phyloP scores from a whole-genome alignment of 2,888 invertebrate species.

The Drosophila niveifrons region DNA sequence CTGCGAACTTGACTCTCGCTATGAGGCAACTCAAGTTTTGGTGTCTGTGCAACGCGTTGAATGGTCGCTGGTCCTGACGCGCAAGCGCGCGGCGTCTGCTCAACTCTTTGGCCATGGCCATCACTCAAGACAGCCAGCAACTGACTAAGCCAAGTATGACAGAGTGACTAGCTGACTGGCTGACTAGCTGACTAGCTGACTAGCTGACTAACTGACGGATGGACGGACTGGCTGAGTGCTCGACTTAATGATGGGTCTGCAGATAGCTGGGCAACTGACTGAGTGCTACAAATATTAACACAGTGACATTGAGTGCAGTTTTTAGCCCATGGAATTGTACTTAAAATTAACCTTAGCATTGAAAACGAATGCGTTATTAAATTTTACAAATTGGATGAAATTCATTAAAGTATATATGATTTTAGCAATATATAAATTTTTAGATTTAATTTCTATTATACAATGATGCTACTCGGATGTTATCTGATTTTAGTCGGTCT shows the following conservation, averaged over 20 bases:
- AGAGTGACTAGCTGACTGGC: constrained; percentile 37
- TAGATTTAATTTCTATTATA: too few relatives aligned
- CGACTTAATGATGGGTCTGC: constrained; percentile 78
- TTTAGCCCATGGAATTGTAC: constrained; percentile 15
- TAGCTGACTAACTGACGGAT: constrained; percentile 26
- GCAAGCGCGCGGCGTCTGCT: constrained; percentile 69
- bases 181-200: constrained; percentile 12
- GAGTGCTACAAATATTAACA: constrained; percentile 48
- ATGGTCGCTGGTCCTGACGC: constrained; percentile 70
- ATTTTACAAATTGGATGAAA: too few relatives aligned
- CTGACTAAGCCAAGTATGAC: constrained; percentile 52
- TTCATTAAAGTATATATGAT: too few relatives aligned
- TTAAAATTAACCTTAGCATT: neutral
- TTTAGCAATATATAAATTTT: too few relatives aligned
- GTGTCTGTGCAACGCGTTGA: constrained; percentile 66
- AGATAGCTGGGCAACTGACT: constrained; percentile 18
- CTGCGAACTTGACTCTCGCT: neutral
- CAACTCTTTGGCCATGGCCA: constrained; percentile 48
- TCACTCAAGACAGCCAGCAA: constrained; percentile 49
- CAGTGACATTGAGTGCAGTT: constrained; percentile 55
- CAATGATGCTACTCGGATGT: too few relatives aligned
- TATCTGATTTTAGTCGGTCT: too few relatives aligned
- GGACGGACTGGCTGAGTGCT: constrained; percentile 61
- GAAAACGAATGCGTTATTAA: too few relatives aligned
- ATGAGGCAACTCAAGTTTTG: constrained; percentile 22